Percentiles rank a stretch among this genome's conserved stretches.
phyloP scores from a whole-genome alignment of 2,797 vertebrate species.

The Antennarius maculatus region DNA sequence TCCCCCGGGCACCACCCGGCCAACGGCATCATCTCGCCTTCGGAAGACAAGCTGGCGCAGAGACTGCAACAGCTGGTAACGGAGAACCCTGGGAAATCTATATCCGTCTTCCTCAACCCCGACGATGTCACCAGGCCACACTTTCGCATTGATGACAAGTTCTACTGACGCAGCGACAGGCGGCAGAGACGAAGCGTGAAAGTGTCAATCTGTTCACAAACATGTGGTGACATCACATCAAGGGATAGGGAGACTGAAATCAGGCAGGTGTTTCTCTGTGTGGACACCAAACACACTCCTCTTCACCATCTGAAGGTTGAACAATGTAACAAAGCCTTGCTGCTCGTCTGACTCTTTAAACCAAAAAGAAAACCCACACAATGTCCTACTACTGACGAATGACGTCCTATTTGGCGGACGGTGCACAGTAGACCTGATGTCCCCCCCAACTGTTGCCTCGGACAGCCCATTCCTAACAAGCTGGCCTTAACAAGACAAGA shows the following conservation, averaged over 20 bases:
- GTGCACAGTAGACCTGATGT: slow-evolving; percentile 49
- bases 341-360: slow-evolving; percentile 60
- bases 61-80: slow-evolving; percentile 86
- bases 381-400: slow-evolving; percentile 29
- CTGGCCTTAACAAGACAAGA: slow-evolving; percentile 70
- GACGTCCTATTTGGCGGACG: neutral
- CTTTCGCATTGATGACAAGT: slow-evolving; percentile 88
- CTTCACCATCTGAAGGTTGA: slow-evolving; percentile 9
- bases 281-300: slow-evolving; percentile 7
- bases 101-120: slow-evolving; percentile 87
- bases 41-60: slow-evolving; percentile 82
- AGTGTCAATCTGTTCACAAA: too few species aligned
- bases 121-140: slow-evolving; percentile 86
- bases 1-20: slow-evolving; percentile 70
- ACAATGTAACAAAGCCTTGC: slow-evolving; percentile 38
- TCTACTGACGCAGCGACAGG: slow-evolving; percentile 73
- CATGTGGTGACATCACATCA: too few species aligned
- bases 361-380: slow-evolving; percentile 51
- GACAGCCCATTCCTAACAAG: slow-evolving; percentile 64
- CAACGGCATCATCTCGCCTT: slow-evolving; percentile 74
- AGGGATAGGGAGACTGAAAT: too few species aligned
- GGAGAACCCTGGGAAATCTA: slow-evolving; percentile 86
- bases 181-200: neutral
- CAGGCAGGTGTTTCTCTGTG: too few species aligned
- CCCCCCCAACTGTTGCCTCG: slow-evolving; percentile 63